Evolutionary conservation across 2,113 vertebrate genomes (phyloP).

Genomic region (Rhipidura dahli): DNA sequence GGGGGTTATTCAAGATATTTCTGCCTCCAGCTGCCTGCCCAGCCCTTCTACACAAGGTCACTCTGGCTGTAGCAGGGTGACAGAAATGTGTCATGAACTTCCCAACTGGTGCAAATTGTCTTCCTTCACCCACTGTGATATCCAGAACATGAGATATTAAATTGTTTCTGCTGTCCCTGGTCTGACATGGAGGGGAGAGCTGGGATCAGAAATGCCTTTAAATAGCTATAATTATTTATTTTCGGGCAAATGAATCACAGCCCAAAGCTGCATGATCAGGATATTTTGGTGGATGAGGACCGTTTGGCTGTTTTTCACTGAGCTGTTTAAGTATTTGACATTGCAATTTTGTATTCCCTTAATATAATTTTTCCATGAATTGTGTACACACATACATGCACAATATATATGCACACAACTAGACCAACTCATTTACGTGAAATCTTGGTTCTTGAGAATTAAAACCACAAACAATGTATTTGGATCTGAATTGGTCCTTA

Average conservation of each 20-base stretch:
- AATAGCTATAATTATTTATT: slow-evolving; percentile 58
- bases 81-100: neutral
- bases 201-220: neutral
- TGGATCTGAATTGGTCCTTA: neutral
- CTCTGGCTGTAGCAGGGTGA: neutral
- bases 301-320: neutral
- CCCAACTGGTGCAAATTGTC: neutral
- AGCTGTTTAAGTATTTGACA: neutral
- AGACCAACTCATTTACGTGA: neutral
- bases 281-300: neutral
- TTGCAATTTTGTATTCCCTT: neutral
- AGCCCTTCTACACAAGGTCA: neutral
- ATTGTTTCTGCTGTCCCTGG: neutral
- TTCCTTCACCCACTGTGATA: neutral
- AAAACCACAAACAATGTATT: neutral
- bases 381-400: neutral
- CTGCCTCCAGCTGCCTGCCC: neutral
- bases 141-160: neutral
- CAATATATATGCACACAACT: neutral
- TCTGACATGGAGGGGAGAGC: neutral
- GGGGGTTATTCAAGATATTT: neutral
- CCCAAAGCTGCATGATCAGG: neutral
- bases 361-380: neutral
- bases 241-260: slow-evolving; percentile 38
- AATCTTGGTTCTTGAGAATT: neutral